These are phyloP conservation scores for Trissolcus japonicus DNA, from an alignment of 2,888 invertebrate species.

Conservation along the genomic window DNA sequence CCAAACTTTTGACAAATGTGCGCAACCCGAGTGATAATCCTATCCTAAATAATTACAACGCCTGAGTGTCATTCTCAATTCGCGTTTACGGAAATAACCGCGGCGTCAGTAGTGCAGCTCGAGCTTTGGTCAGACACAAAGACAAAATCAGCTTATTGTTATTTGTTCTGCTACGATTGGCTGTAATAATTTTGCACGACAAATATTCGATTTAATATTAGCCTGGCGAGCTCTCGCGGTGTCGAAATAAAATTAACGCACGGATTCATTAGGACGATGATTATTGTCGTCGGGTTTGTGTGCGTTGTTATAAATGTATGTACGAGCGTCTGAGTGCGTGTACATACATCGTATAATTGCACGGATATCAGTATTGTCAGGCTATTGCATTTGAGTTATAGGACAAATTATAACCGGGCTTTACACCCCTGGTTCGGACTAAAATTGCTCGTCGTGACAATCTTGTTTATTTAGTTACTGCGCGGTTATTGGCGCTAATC, in stretches of 20 bases:
- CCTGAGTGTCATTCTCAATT: constrained; percentile 25
- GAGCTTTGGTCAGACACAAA: constrained; percentile 10
- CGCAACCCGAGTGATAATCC: constrained; percentile 26
- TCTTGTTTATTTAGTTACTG: constrained; percentile 40
- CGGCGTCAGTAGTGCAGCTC: constrained; percentile 13
- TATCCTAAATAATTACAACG: constrained; percentile 33
- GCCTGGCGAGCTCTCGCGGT: neutral
- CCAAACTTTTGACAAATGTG: constrained; percentile 43
- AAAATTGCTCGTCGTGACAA: constrained; percentile 33
- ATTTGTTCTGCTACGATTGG: constrained; percentile 25
- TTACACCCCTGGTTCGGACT: constrained; percentile 17
- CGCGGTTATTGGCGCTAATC: neutral
- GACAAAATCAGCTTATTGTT: constrained; percentile 32
- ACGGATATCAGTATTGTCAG: constrained; percentile 48
- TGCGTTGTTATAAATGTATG: neutral
- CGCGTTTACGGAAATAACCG: constrained; percentile 7
- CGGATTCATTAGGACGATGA: constrained; percentile 44
- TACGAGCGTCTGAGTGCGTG: constrained; percentile 4
- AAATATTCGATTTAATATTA: constrained; percentile 31
- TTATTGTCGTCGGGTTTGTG: constrained; percentile 28
- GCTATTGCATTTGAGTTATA: constrained; percentile 54
- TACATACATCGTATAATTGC: constrained; percentile 38
- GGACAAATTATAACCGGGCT: constrained; percentile 49
- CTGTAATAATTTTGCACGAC: constrained; percentile 22
- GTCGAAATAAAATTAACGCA: constrained; percentile 47